Base-by-base conservation (phyloP, 2,113 vertebrate species). In the Phocoena phocoena region DNA sequence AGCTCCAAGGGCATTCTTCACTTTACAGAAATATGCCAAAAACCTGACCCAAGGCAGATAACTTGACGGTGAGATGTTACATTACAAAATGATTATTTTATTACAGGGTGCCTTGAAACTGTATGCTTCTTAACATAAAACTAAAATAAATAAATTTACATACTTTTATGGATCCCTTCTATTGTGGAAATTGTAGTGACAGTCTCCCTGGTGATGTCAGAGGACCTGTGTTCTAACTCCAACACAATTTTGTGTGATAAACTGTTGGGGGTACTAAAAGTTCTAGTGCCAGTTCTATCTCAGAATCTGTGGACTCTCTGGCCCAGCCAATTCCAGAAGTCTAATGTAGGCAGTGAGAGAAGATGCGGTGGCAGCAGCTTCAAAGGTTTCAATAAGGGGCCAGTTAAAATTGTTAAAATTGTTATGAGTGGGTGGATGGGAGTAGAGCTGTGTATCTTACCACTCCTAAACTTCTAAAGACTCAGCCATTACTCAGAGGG, bases 381-480 rank as follows among this genome's bases (percentile, higher is more conserved):
- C 68, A 96, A 95, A 93, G 25, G 21, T 77, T 96, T 94, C 71
- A 96, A 87, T 63, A 92, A 81, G 70, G 60, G 44, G 33, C 17
- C 80, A 82, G 80, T 88, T 88, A 93, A 84, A 85, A 81, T 55
- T 95, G 18, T 89, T 88, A 92, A 84, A 85, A 81, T 55, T 95
- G 20, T 89, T 88, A 92, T 58, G 70, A 41, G 38, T 83, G 36
- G 53, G 60, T 93, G 68, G 81, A 84, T 86, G 36, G 41, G 86
- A 87, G 63, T 84, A 95, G 96, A 97, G 60, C 88, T 82, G 26
- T 92, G 26, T 70, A 67, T 95, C 58, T 92, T 89, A 93, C 21
- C 33, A 92, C 18, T 95, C 50, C 70, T 93, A 89, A 95, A 95
- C 68, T 95, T 96, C 87, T 92, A 70, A 97, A 97, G 82, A 86